phyloP scores from a whole-genome alignment of 1,140 invertebrate species.

The Panagrolaimus sp. region DNA sequence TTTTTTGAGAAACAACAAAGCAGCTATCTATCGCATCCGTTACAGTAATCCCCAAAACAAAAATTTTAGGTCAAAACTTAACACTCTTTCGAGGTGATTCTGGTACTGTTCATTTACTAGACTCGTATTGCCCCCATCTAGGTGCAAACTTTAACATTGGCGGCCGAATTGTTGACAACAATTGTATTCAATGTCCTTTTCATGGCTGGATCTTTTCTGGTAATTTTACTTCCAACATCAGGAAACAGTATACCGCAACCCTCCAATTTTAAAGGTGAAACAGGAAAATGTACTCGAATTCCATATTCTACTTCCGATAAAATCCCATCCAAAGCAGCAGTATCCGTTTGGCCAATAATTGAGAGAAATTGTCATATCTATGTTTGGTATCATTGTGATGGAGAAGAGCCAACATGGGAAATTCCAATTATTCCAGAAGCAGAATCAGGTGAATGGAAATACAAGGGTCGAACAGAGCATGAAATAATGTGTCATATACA shows the following conservation, averaged over 20 bases:
- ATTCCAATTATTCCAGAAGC: conserved; percentile 65
- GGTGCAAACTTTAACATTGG: conserved; percentile 76
- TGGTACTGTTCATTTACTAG: conserved; percentile 67
- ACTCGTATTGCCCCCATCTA: conserved; percentile 81
- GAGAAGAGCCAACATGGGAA: conserved; percentile 68
- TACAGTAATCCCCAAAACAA: conserved; percentile 70
- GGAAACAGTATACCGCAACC: too few species aligned
- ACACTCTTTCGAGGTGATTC: conserved; percentile 68
- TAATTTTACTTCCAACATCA: too few species aligned
- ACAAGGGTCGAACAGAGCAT: conserved; percentile 70
- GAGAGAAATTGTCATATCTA: conserved; percentile 43
- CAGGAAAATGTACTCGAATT: conserved; percentile 69
- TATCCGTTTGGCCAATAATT: conserved; percentile 58
- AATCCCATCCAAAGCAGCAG: conserved; percentile 60
- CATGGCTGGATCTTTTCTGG: conserved; percentile 72
- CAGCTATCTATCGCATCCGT: too few species aligned
- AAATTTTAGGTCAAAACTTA: conserved; percentile 70
- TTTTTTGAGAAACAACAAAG: too few species aligned
- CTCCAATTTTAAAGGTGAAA: conserved; percentile 61
- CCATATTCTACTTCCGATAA: conserved; percentile 65
- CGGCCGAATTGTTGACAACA: conserved; percentile 68
- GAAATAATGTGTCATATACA: conserved; percentile 66
- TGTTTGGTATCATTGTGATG: conserved; percentile 76
- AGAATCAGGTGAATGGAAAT: conserved; percentile 64
- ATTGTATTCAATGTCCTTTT: conserved; percentile 78